Base-by-base conservation (phyloP, 2,888 invertebrate species). In the Drosophila parthenogenetica region DNA sequence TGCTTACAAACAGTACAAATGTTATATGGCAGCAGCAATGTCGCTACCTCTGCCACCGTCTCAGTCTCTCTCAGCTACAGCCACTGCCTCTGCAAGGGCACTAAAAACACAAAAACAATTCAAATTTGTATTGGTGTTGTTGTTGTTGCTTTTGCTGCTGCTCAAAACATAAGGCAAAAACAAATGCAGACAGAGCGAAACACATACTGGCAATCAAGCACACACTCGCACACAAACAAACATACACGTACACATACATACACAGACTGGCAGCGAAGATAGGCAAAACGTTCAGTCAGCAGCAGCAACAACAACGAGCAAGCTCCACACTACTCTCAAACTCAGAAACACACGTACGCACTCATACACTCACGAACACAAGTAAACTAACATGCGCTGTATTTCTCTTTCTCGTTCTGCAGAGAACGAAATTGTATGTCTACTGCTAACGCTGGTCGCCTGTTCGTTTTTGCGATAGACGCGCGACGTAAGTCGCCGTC, bases 381-480 rank as follows among this genome's bases (percentile, higher is more conserved):
- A 29, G 29, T 29, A 29, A 29, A 29, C 5, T 19, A 39, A 5
- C 35, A 46, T 37, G 43, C 32, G n/a, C 37, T 51, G 35, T 43
- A 39, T 58, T 54, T 14, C 22, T 45, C 51, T 58, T 40, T 11
- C 43, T 59, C 16, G 45, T 17, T 46, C 62, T 42, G 46, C 50
- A 32, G 37, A 69, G 66, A 57, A 42, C 50, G 51, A 63, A 51
- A 60, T 53, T 35, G 14, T 50, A 35, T 16, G 29, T 49, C 68
- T 55, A 48, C 71, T 72, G 7, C 4, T 10, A 32, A 25, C 61
- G 50, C 87, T 91, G 90, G 32, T 79, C 73, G 80, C 91, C 91
- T 91, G 89, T 89, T 91, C 69, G 69, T 86, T 89, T 90, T 91
- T 90, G 91, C 91, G 91, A 91, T 91, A 91, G 91, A 91, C 91